Conservation (phyloP, 2,113 vertebrate genomes). For the Channa argus region DNA sequence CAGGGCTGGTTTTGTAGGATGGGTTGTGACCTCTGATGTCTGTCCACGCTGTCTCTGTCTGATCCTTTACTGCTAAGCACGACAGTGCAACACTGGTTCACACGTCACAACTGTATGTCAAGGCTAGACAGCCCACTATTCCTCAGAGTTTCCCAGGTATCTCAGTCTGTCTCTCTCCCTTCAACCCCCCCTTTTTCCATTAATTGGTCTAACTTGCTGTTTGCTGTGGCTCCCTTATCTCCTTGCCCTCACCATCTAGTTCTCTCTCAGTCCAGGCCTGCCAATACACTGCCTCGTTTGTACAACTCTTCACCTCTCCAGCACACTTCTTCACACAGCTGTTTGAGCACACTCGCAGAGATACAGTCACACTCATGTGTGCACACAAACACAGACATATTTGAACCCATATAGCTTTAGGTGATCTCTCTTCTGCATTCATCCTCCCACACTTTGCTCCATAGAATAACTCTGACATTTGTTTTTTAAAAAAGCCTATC, state of each 20-base stretch:
- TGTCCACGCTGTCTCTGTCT: conserved; percentile 27
- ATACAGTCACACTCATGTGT: conserved; percentile 9
- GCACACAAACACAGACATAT: neutral
- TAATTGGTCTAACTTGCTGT: conserved; percentile 54
- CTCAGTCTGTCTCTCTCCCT: conserved; percentile 19
- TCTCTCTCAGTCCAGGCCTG: conserved; percentile 38
- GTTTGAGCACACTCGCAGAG: conserved; percentile 21
- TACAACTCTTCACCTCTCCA: conserved; percentile 36
- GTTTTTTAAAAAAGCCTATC: conserved; percentile 20
- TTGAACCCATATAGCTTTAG: conserved; percentile 16
- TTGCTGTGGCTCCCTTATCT: conserved; percentile 66
- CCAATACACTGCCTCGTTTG: conserved; percentile 55
- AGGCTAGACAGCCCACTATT: conserved; percentile 12
- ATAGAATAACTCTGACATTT: conserved; percentile 27
- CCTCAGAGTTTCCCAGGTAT: conserved; percentile 28
- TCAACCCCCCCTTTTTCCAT: conserved; percentile 65
- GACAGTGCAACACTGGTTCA: conserved; percentile 22
- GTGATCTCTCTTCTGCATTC: conserved; percentile 22
- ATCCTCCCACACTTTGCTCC: neutral
- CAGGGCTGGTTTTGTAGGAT: conserved; percentile 22
- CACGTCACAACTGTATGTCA: conserved; percentile 15
- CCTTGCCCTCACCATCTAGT: conserved; percentile 44
- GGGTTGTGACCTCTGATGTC: conserved; percentile 61
- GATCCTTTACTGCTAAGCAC: conserved; percentile 20
- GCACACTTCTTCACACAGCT: conserved; percentile 23